These are phyloP conservation scores for Streptopelia turtur DNA, from an alignment of 2,797 vertebrate species.

Conservation along the genomic window DNA sequence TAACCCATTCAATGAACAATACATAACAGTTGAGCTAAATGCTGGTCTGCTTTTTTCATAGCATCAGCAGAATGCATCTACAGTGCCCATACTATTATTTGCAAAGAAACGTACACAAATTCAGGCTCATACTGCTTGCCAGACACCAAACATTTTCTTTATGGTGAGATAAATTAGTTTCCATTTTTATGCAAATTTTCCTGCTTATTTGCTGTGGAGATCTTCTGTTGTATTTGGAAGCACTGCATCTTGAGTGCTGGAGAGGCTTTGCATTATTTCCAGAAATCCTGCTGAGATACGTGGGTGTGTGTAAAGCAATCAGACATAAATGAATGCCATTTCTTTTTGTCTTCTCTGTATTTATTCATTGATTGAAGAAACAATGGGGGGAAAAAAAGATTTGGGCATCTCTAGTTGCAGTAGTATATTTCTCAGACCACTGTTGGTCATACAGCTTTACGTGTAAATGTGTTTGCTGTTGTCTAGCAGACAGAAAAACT, in stretches of 20 bases:
- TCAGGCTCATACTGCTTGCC: slow-evolving; percentile 25
- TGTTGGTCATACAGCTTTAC: neutral
- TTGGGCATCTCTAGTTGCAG: neutral
- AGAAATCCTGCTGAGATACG: neutral
- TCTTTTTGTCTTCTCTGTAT: neutral
- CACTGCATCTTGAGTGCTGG: neutral
- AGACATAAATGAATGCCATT: neutral
- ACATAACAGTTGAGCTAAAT: neutral
- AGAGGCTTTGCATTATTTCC: neutral
- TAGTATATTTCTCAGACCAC: neutral
- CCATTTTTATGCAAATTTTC: slow-evolving; percentile 52
- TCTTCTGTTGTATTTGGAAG: neutral
- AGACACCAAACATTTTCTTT: slow-evolving; percentile 43
- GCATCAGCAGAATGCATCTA: slow-evolving; percentile 12
- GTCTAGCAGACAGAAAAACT: neutral
- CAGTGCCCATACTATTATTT: slow-evolving; percentile 20
- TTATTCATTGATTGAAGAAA: neutral
- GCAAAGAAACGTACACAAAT: slow-evolving; percentile 16
- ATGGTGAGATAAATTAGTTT: slow-evolving; percentile 57
- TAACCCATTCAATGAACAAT: neutral
- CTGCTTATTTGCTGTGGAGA: neutral
- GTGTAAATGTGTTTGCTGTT: neutral
- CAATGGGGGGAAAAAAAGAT: neutral
- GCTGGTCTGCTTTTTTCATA: slow-evolving; percentile 3
- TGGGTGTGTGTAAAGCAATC: neutral